phyloP scores from a whole-genome alignment of 2,888 invertebrate genomes.

The Drosophila antonietae region DNA sequence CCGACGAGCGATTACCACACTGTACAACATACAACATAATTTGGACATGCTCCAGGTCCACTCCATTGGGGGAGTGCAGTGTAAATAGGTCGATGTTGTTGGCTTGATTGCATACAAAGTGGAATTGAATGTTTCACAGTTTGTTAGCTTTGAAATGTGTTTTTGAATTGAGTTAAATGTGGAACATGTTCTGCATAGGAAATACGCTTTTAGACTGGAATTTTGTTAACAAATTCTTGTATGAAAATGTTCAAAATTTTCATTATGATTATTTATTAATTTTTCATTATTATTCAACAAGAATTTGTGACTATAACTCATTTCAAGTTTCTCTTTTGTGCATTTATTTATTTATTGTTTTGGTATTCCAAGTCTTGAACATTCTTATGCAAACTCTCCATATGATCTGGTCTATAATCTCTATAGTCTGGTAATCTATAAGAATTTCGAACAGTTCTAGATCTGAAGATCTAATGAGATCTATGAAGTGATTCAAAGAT shows the following conservation, averaged over 20 bases:
- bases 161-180: slow-evolving; percentile 6
- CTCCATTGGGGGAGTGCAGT: slow-evolving; percentile 24
- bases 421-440: no score
- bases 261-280: no score
- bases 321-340: no score
- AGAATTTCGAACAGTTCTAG: no score
- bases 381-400: not conserved
- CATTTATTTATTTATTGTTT: no score
- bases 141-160: slow-evolving; percentile 7
- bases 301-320: no score
- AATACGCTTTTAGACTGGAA: not conserved
- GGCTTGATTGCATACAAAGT: slow-evolving; percentile 51
- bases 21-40: slow-evolving; percentile 50
- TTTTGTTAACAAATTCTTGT: not conserved
- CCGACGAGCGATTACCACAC: slow-evolving; percentile 33
- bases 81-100: slow-evolving; percentile 63
- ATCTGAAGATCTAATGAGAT: not conserved
- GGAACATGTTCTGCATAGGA: slow-evolving; percentile 6
- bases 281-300: no score
- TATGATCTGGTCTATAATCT: no score
- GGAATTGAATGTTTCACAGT: slow-evolving; percentile 50
- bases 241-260: not conserved
- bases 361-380: no score
- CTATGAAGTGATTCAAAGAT: not conserved
- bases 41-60: slow-evolving; percentile 36